Evolutionary conservation across 2,888 invertebrate genomes (phyloP), one percentile per base, ranked within the genome.

Genomic region (Lepas anatifera): DNA sequence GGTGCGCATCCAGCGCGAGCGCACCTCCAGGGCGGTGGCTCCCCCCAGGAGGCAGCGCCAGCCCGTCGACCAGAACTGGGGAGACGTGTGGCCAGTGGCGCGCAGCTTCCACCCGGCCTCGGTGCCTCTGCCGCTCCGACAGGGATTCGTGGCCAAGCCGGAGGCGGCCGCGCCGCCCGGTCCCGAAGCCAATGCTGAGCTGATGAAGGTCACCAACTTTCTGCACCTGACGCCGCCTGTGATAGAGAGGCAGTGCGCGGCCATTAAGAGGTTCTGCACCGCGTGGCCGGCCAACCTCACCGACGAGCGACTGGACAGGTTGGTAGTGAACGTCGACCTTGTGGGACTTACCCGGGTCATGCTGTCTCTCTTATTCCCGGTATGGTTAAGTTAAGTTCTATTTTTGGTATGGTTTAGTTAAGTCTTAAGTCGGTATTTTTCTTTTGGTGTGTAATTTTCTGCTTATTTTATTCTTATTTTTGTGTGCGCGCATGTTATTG

Each of bases 201-300:
- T 99, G 0, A 92, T 98, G 90, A 99, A 99, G 82, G 92, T 99
- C 74, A 97, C 98, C 0, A 99, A 99, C 81, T 99, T 99, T 78
- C 83, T 99, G 0, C 99, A 99, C 80, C 82, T 99, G 11, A 97
- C 99, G 0, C 99, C 99, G 3, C 90, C 90, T 0, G 95, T 92
- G 0, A 87, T 99, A n/a, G 87, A 89, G 77, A 87, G 86, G 71
- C 95, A 96, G 75, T 95, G 95, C 76, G 89, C 89, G 78, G 95
- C 93, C 0, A 79, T 99, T 3, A 64, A 75, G 85, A 84, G 90
- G 76, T 98, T 92, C 79, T 98, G 97, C 77, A 97, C 95, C 0
- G 83, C 87, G 39, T 99, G 96, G 95, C 99, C 99, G 0, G 83
- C 85, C 73, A 87, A 85, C 0, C 78, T 97, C 48, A 77, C 78